A percentile compares a stretch with the other conserved stretches of the same genome.
phyloP scores from a whole-genome alignment of 2,113 vertebrate genomes.

The Piaya cayana region DNA sequence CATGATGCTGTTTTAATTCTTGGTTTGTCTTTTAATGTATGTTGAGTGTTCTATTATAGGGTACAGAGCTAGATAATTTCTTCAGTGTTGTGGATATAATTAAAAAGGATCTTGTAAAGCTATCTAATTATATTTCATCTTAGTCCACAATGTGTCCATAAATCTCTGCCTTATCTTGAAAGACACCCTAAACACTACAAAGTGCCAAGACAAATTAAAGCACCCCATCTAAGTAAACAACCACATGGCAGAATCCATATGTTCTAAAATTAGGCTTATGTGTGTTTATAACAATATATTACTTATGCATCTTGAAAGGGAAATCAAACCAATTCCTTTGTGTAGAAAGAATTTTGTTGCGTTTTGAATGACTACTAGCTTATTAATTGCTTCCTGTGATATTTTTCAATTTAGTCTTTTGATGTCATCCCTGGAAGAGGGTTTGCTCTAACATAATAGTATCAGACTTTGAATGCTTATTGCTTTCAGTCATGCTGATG shows the following conservation, averaged over 20 bases:
- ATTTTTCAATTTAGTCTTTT: not conserved
- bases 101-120: slow-evolving; percentile 23
- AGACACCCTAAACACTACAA: slow-evolving; percentile 45
- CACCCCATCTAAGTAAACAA: slow-evolving; percentile 38
- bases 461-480: not conserved
- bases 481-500: not conserved
- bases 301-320: not conserved
- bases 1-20: not conserved
- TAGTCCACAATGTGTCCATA: slow-evolving; percentile 39
- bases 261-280: slow-evolving; percentile 40
- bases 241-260: slow-evolving; percentile 37
- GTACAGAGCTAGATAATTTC: not conserved
- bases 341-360: not conserved
- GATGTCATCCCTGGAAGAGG: not conserved
- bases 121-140: slow-evolving; percentile 54
- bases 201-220: slow-evolving; percentile 61
- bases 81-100: slow-evolving; percentile 27
- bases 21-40: not conserved
- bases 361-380: not conserved
- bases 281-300: slow-evolving; percentile 42
- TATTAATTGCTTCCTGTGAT: not conserved
- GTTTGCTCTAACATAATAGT: not conserved
- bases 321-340: not conserved
- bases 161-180: slow-evolving; percentile 41
- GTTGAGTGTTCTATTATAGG: slow-evolving; percentile 10